Base-by-base conservation (phyloP, 2,797 vertebrate species). In the Florisuga fusca region DNA sequence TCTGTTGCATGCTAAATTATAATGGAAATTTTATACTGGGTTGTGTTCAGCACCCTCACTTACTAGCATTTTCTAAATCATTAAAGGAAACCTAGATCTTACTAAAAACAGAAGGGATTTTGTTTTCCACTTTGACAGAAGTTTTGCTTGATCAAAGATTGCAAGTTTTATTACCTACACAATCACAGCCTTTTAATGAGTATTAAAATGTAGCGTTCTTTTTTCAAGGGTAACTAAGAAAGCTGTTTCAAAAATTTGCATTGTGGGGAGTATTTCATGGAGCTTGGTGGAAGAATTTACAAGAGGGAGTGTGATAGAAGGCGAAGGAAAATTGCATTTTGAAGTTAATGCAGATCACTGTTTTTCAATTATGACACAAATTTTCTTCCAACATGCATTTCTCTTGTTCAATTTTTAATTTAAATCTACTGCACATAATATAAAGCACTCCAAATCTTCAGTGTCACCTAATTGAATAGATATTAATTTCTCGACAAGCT, bases 401-500 rank as follows among this genome's bases (percentile, higher is more conserved):
- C 12, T 58, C 92, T 55, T 45, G 5, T 68, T 64, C 2, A 2
- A 88, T 75, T 86, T 83, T 84, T 43, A 51, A 82, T 77, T 80
- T 33, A 81, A 80, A 50, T 48, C 7, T 29, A 10, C 51, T 41
- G 8, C 66, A 61, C 23, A 26, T 29, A 57, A 29, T 55, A 29
- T 53, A 75, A 78, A 79, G 16, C 25, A 27, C 25, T 61, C 16
- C 6, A 21, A 77, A n/a, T 33, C 21, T 53, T 83, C 59, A 20
- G 26, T 50, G 48, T 82, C 85, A 64, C 64, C 61, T 85, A 45
- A 74, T 3, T 85, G 50, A 77, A 57, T 89, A 8, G 53, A 46
- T 74, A 46, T 64, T 92, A 71, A 68, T 85, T 92, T 85, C 64
- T 89, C 72, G 74, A 57, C 48, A 74, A 62, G 71, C 31, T 86